phyloP scores from a whole-genome alignment of 30 jellyfish, hydroid and myxozoan genomes.

The Aurelia sp. region DNA sequence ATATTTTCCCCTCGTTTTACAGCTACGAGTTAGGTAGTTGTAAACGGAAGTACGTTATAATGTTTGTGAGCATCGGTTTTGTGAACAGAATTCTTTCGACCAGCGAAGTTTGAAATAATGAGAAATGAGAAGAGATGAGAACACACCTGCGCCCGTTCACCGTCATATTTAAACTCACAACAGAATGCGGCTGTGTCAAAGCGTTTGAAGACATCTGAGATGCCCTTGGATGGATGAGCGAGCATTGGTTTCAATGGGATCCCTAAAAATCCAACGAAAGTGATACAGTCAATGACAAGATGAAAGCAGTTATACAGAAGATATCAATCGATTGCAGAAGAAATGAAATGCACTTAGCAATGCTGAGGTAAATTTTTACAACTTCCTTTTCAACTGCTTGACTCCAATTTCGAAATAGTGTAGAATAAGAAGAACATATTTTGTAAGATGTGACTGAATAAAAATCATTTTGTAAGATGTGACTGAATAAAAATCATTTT shows the following conservation, averaged over 20 bases:
- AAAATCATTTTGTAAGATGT: too few species aligned
- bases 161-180: conserved; percentile 97
- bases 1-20: too few species aligned
- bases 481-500: too few species aligned
- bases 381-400: too few species aligned
- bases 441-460: too few species aligned
- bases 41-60: too few species aligned
- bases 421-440: too few species aligned
- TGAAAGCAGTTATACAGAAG: background rate
- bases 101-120: background rate
- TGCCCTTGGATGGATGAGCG: conserved; percentile 97
- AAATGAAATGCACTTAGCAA: background rate
- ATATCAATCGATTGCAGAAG: background rate
- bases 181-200: conserved; percentile 83
- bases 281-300: too few species aligned
- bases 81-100: background rate
- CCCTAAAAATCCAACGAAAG: conserved; percentile 41
- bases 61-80: too few species aligned
- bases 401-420: too few species aligned
- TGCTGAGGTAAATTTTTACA: too few species aligned
- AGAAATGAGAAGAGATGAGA: background rate
- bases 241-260: conserved; percentile 98
- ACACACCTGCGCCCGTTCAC: conserved; percentile 97
- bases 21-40: too few species aligned
- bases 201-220: conserved; percentile 87